Evolutionary conservation across 2,113 vertebrate genomes (phyloP).

Genomic region (Rostratula benghalensis): DNA sequence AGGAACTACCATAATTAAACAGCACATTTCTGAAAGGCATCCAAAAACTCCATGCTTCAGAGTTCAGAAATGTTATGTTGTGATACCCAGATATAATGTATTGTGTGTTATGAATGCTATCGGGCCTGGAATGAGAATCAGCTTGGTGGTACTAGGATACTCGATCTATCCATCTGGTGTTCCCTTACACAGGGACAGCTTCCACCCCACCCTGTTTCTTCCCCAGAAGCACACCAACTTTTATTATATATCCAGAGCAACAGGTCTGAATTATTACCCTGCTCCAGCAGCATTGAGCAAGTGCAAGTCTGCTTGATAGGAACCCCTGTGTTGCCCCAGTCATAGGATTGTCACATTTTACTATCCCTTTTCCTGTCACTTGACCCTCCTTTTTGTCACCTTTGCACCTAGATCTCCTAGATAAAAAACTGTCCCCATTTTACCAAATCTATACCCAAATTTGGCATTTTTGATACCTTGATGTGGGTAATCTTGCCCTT

Average conservation of each 20-base stretch:
- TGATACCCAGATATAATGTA: background rate
- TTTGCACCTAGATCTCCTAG: background rate
- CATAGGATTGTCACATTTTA: background rate
- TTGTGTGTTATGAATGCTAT: background rate
- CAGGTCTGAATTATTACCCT: background rate
- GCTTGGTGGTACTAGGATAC: too few relatives aligned
- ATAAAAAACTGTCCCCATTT: background rate
- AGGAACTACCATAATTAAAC: background rate
- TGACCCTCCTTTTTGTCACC: background rate
- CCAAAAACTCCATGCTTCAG: background rate
- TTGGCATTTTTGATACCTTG: background rate
- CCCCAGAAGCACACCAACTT: background rate
- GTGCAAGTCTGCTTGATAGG: background rate
- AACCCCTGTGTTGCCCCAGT: background rate
- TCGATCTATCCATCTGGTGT: fast-evolving
- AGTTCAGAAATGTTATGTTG: background rate
- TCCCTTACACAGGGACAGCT: background rate
- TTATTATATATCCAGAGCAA: background rate
- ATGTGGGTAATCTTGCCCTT: background rate
- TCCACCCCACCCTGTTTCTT: background rate
- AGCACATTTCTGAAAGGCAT: background rate
- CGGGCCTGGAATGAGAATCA: background rate
- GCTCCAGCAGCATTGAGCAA: background rate
- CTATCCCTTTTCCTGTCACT: background rate
- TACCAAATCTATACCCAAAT: background rate